Evolutionary conservation across 64 coral and sea anemone genomes (phyloP).

Genomic region (Hydrozoanthus tunicans): DNA sequence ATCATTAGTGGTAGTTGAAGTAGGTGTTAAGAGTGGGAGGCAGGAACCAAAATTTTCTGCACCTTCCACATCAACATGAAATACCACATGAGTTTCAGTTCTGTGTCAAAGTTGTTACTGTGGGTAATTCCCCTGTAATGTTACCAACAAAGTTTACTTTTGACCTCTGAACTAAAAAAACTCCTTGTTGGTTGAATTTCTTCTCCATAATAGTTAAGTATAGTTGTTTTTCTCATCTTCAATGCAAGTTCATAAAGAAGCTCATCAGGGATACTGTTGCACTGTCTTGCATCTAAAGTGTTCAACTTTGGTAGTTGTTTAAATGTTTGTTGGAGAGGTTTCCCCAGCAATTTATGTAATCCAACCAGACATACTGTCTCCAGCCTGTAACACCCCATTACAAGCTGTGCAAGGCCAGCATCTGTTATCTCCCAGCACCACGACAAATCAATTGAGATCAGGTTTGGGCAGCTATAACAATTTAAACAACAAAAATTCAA

Average conservation of each 20-base stretch:
- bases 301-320: slow-evolving; percentile 58
- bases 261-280: slow-evolving; percentile 86
- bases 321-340: slow-evolving; percentile 59
- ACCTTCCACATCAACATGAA: no score
- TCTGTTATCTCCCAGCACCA: slow-evolving; percentile 97
- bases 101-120: no score
- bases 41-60: no score
- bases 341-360: slow-evolving; percentile 61
- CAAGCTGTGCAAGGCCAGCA: slow-evolving; percentile 61
- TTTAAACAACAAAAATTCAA: background rate
- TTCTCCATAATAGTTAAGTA: slow-evolving; percentile 89
- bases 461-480: slow-evolving; percentile 71
- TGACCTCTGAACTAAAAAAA: background rate
- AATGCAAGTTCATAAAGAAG: slow-evolving; percentile 68
- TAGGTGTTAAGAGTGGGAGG: no score
- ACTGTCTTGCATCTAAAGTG: slow-evolving; percentile 82
- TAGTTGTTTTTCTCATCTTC: slow-evolving; percentile 54
- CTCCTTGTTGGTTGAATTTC: slow-evolving; percentile 43
- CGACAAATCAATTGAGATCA: slow-evolving; percentile 77
- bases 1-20: no score
- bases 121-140: no score
- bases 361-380: slow-evolving; percentile 71
- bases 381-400: slow-evolving; percentile 60
- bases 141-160: slow-evolving; percentile 37
- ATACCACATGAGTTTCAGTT: no score